Conservation (phyloP, 2,888 invertebrate species). For the Cataglyphis cursor region DNA sequence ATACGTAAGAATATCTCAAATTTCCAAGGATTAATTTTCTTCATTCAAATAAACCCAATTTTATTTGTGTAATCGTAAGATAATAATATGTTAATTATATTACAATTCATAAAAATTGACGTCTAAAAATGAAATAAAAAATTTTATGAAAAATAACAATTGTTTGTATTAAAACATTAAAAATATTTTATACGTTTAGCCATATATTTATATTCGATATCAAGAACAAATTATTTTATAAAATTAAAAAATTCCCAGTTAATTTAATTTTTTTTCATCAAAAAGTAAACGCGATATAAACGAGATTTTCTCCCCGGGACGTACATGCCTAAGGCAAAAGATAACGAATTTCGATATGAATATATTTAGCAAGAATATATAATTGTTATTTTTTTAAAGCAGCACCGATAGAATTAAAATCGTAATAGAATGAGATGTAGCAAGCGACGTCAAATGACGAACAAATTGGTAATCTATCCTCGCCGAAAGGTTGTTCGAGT, state of each 20-base stretch:
- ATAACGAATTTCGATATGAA: neutral
- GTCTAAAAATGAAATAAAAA: neutral
- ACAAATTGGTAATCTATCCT: constrained; percentile 26
- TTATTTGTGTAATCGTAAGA: neutral
- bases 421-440: constrained; percentile 31
- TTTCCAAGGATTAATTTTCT: neutral
- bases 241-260: neutral
- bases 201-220: constrained; percentile 13
- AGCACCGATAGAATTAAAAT: constrained; percentile 20
- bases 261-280: neutral
- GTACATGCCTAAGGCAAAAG: neutral
- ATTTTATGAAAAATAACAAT: neutral
- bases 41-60: neutral
- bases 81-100: neutral
- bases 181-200: neutral
- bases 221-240: neutral
- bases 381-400: neutral
- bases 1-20: neutral
- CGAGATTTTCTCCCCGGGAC: neutral
- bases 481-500: constrained; percentile 16
- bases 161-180: neutral
- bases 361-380: neutral
- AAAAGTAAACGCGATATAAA: constrained; percentile 8
- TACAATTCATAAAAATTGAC: neutral
- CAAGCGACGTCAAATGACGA: constrained; percentile 29